These are phyloP conservation scores for Hedya salicella DNA, from an alignment of 2,888 invertebrate species.

Conservation along the genomic window DNA sequence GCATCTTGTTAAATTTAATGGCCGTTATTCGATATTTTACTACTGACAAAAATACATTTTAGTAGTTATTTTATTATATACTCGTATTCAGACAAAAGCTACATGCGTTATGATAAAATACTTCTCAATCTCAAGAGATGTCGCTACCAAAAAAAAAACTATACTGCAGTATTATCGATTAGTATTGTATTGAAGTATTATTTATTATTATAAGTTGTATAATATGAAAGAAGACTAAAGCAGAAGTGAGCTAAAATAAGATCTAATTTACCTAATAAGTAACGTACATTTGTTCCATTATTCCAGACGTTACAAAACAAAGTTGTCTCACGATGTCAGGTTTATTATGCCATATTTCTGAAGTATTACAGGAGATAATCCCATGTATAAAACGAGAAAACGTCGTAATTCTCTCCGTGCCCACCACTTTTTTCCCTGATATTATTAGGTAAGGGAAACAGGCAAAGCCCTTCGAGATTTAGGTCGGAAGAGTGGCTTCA, in stretches of 20 bases:
- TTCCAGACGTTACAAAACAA: conserved; percentile 9
- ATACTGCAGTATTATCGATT: too few species aligned
- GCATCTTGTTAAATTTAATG: conserved; percentile 24
- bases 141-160: too few species aligned
- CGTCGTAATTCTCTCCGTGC: conserved; percentile 50
- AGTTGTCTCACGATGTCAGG: background rate
- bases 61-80: too few species aligned
- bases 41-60: too few species aligned
- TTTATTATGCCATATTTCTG: conserved; percentile 8
- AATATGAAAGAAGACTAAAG: too few species aligned
- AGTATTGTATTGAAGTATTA: too few species aligned
- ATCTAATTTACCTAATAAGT: conserved; percentile 1
- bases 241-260: conserved; percentile 7
- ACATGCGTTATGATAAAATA: too few species aligned
- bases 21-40: conserved; percentile 20
- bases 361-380: conserved; percentile 13
- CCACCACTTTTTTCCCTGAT: conserved; percentile 60
- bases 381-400: conserved; percentile 17
- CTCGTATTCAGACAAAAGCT: too few species aligned
- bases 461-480: conserved; percentile 56
- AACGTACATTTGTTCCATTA: background rate
- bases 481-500: conserved; percentile 60
- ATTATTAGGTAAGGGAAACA: conserved; percentile 63
- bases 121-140: too few species aligned
- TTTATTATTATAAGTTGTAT: too few species aligned